Evolutionary conservation across 2,113 vertebrate genomes (phyloP), one percentile per base, ranked within the genome.

Genomic region (Gambusia holbrooki): DNA sequence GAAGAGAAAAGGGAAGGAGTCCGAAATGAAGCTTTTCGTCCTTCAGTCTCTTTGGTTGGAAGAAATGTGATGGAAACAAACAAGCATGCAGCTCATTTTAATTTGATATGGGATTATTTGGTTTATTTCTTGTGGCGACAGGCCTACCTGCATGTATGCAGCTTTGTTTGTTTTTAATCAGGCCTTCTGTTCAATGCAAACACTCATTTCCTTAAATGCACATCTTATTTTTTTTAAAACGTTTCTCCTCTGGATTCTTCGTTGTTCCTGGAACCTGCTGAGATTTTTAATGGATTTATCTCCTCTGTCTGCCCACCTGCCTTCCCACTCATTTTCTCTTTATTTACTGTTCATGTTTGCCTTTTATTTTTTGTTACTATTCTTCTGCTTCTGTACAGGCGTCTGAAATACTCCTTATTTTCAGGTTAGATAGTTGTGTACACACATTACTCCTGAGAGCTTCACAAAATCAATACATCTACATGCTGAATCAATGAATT

Each of bases 131-230:
- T 37, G 35, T 3, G 3, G 35, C 10, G 10, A 37, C 35, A 37
- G 35, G 10, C 10, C 35, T 12, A 12, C 35, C 35, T 37, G 35
- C 35, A 37, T 37, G 35, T 37, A 37, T 37, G 40, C 40, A 19
- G 13, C 13, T 62, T 62, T 30, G 10, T 28, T 74, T 5, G 68
- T 15, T 9, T 71, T 85, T 60, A 65, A 72, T 61, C 28, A 14
- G 65, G 72, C 12, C 40, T n/a, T 48, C 85, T 87, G 77, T 83
- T 86, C 71, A 61, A 32, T 69, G 48, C 74, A 66, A 63, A 62
- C 62, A 48, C 82, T 76, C 82, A 91, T 87, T 79, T 33, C 84
- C 84, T 89, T 84, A 83, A 69, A 86, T 83, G 88, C 48, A 89
- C 79, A 72, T 86, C 80, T 73, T 64, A 62, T 66, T 73, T 83